Base-by-base conservation (phyloP, 2,888 invertebrate genomes). In the Calliphora vomitoria region DNA sequence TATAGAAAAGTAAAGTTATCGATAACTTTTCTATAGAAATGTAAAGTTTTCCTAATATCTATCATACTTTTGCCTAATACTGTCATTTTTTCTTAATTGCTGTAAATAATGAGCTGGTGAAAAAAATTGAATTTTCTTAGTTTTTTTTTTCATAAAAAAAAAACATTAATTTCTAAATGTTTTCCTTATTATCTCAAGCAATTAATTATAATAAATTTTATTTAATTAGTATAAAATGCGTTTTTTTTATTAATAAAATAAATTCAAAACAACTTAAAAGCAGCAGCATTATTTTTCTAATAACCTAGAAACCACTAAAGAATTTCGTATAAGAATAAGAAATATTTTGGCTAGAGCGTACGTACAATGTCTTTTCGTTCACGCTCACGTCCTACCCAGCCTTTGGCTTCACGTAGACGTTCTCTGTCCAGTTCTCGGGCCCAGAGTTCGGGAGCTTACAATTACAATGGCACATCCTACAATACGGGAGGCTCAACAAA, bases 371-470 rank as follows among this genome's bases (percentile, higher is more conserved):
- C 94, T 78, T 94, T 94, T 90, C 94, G 94, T 76, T 93, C 94
- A 88, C 92, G 93, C 86, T 89, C 94, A 89, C 93, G 91, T 92
- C 92, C 90, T n/a, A 91, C 90, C 87, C 90, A 92, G 50, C 94
- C 85, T 90, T 94, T n/a, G 92, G 94, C 92, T 90, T 90, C 91
- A 66, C 95, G 90, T 68, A 91, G 93, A 92, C 95, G 90, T 93
- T 95, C 91, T 91, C 94, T 91, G 84, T 95, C 92, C 92, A 95
- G 95, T 81, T 94, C 95, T 0, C 94, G 95, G 1, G 92, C 94
- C 64, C 91, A 89, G 80, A 72, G 89, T 18, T 60, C 86, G 0
- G 86, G 82, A 11, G 90, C 90, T 58, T 90, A 91, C 82, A 90
- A 90, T 44, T 90, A 90, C 71, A 90, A 90, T 85, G 90, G 91